These are phyloP conservation scores for Pinctada fucata DNA, from an alignment of 2,888 invertebrate species.

Conservation along the genomic window DNA sequence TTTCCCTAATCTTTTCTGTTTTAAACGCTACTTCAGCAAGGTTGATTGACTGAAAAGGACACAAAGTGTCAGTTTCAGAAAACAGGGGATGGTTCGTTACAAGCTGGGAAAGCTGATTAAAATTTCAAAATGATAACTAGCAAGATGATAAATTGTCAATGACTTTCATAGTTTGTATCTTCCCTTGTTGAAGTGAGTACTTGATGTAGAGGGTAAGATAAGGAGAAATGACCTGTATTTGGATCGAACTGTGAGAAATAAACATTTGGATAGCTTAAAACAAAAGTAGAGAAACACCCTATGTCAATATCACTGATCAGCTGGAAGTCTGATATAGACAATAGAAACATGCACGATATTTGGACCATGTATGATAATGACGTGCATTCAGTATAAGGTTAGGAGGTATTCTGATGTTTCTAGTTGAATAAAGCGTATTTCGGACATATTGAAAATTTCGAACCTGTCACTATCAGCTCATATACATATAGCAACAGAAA, in stretches of 20 bases:
- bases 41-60: background rate
- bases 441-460: too few species aligned
- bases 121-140: background rate
- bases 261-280: background rate
- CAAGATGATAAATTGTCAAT: background rate
- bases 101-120: background rate
- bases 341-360: too few species aligned
- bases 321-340: background rate
- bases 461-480: too few species aligned
- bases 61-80: background rate
- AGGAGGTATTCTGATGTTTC: too few species aligned
- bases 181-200: background rate
- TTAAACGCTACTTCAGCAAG: background rate
- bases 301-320: background rate
- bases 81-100: background rate
- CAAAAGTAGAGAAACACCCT: constrained; percentile 2
- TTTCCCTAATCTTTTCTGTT: background rate
- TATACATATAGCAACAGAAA: too few species aligned
- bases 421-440: too few species aligned
- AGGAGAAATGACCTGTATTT: too few species aligned
- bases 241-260: background rate
- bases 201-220: too few species aligned
- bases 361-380: too few species aligned
- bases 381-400: too few species aligned
- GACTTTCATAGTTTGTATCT: background rate